Evolutionary conservation across 2,888 invertebrate genomes (phyloP).

Genomic region (Ethmia dodecea): DNA sequence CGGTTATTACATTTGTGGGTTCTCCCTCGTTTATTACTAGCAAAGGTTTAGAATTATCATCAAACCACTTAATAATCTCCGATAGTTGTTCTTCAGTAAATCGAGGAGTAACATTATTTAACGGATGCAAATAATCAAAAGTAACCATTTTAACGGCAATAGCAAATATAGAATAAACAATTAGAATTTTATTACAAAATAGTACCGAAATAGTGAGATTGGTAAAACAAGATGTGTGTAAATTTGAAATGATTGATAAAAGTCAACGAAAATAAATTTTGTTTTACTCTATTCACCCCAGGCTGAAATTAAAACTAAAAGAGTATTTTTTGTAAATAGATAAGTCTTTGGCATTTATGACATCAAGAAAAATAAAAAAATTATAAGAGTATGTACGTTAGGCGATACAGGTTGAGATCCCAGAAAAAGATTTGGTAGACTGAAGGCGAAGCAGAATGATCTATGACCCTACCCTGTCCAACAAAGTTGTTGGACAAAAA

Average conservation of each 20-base stretch:
- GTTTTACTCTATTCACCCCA: too few relatives aligned
- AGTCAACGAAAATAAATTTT: background rate
- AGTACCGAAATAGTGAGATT: background rate
- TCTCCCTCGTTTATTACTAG: conserved; percentile 39
- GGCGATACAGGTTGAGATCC: too few relatives aligned
- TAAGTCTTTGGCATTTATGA: too few relatives aligned
- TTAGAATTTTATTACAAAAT: background rate
- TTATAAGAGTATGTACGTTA: too few relatives aligned
- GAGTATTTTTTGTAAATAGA: too few relatives aligned
- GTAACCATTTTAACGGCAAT: conserved; percentile 30
- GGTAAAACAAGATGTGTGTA: background rate
- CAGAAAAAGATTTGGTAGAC: too few relatives aligned
- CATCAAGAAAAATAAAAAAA: too few relatives aligned
- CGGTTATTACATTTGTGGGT: conserved; percentile 46
- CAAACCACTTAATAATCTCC: conserved; percentile 50
- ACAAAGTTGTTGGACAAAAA: too few relatives aligned
- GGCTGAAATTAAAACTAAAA: too few relatives aligned
- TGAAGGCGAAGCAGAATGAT: too few relatives aligned
- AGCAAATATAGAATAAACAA: background rate
- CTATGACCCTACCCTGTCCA: too few relatives aligned
- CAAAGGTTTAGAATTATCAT: conserved; percentile 41
- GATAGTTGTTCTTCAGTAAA: conserved; percentile 50
- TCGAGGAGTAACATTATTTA: conserved; percentile 34
- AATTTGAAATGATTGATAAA: background rate
- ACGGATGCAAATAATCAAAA: conserved; percentile 44